Conservation (phyloP, 2,113 vertebrate species). For the Gracilinanus agilis region DNA sequence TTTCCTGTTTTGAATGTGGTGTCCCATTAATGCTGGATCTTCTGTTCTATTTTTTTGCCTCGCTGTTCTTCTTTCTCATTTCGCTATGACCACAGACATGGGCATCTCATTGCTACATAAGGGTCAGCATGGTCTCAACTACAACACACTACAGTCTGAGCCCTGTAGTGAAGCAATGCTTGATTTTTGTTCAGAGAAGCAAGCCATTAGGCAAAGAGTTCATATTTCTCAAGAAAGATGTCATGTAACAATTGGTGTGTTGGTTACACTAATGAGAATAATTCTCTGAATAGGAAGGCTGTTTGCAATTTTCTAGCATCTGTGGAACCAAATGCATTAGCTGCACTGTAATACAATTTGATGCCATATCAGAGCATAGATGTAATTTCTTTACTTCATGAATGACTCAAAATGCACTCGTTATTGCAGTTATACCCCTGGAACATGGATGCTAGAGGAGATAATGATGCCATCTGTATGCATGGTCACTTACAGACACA, state of each 20-base stretch:
- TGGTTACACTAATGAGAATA: background rate
- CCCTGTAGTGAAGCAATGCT: background rate
- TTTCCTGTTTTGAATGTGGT: too few relatives aligned
- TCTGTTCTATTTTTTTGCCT: background rate
- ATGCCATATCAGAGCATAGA: background rate
- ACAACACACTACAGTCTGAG: background rate
- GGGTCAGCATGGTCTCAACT: background rate
- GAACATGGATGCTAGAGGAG: background rate
- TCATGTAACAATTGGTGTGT: background rate
- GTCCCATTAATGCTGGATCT: background rate
- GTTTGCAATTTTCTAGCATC: background rate
- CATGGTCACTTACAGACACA: background rate
- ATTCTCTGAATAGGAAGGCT: background rate
- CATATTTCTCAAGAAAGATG: background rate
- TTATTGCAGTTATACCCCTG: background rate
- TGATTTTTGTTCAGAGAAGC: background rate
- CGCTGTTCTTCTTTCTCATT: background rate
- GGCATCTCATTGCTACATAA: background rate
- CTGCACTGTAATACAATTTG: background rate
- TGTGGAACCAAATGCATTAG: background rate
- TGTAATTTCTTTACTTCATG: background rate
- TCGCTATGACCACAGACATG: background rate
- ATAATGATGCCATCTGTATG: background rate
- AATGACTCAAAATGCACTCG: background rate
- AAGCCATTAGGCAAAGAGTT: background rate